Evolutionary conservation across 2,888 invertebrate genomes (phyloP).

Genomic region (Aphodius sticticus): DNA sequence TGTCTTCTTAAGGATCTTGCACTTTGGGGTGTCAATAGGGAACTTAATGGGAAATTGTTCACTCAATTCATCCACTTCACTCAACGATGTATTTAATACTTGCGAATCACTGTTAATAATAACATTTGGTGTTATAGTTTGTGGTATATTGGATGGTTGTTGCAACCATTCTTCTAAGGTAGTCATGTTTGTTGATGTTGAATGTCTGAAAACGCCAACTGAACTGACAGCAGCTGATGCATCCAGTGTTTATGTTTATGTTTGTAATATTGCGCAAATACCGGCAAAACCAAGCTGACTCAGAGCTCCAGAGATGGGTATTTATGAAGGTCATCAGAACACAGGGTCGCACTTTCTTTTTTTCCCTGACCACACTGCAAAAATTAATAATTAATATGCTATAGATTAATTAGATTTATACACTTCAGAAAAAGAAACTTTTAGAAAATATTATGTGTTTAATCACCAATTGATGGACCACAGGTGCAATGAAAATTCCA

Average conservation of each 20-base stretch:
- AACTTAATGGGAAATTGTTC: conserved; percentile 57
- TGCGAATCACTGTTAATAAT: not conserved
- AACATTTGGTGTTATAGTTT: not conserved
- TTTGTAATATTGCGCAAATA: too few species aligned
- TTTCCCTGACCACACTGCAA: not conserved
- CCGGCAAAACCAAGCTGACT: not conserved
- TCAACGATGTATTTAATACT: conserved; percentile 24
- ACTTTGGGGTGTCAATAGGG: conserved; percentile 55
- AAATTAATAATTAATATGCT: not conserved
- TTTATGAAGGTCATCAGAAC: not conserved
- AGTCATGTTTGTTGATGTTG: not conserved
- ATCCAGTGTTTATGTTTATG: not conserved
- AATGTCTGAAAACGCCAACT: not conserved
- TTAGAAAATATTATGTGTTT: too few species aligned
- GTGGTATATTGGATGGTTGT: not conserved
- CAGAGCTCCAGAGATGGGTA: not conserved
- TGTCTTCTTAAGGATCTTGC: conserved; percentile 44
- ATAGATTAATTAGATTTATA: too few species aligned
- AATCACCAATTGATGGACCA: too few species aligned
- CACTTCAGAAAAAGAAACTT: too few species aligned
- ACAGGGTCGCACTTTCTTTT: not conserved
- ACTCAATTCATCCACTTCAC: conserved; percentile 55
- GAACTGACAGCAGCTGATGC: not conserved
- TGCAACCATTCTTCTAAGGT: conserved; percentile 7
- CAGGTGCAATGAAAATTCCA: too few species aligned